Evolutionary conservation across 2,113 vertebrate genomes (phyloP).

Genomic region (Poeciliopsis turrubarensis): DNA sequence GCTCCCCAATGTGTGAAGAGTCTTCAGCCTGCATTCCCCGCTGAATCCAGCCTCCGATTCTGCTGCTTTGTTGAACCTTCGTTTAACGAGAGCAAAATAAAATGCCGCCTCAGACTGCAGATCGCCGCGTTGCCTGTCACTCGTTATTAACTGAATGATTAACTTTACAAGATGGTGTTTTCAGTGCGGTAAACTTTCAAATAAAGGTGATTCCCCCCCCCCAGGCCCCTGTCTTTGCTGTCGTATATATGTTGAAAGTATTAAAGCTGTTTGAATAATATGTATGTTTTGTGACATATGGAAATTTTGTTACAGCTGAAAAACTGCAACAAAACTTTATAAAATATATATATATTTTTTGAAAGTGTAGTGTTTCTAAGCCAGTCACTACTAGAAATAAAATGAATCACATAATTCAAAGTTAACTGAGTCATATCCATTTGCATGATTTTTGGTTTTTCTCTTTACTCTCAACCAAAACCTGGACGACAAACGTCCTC

Average conservation of each 20-base stretch:
- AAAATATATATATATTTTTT: no score
- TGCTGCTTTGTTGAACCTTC: background rate
- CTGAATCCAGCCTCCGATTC: background rate
- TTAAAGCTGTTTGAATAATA: no score
- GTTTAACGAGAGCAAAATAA: background rate
- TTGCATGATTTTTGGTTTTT: no score
- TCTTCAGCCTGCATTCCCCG: slow-evolving; percentile 7
- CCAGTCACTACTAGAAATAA: no score
- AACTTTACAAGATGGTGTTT: slow-evolving; percentile 3
- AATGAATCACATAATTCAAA: no score
- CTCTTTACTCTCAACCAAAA: no score
- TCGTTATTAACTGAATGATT: slow-evolving; percentile 24
- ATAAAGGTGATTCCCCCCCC: slow-evolving; percentile 1
- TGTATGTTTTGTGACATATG: no score
- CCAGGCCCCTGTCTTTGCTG: background rate
- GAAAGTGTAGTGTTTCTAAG: no score
- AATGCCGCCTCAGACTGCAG: slow-evolving; percentile 2
- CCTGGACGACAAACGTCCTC: no score
- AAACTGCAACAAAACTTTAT: no score
- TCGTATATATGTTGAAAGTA: background rate
- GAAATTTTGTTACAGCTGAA: no score
- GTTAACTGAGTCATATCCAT: no score
- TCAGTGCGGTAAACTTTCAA: slow-evolving; percentile 23
- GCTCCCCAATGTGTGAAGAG: slow-evolving; percentile 23
- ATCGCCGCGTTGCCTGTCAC: slow-evolving; percentile 4